phyloP scores from a whole-genome alignment of 2,888 invertebrate genomes.

The Amblyjoppa proteus region DNA sequence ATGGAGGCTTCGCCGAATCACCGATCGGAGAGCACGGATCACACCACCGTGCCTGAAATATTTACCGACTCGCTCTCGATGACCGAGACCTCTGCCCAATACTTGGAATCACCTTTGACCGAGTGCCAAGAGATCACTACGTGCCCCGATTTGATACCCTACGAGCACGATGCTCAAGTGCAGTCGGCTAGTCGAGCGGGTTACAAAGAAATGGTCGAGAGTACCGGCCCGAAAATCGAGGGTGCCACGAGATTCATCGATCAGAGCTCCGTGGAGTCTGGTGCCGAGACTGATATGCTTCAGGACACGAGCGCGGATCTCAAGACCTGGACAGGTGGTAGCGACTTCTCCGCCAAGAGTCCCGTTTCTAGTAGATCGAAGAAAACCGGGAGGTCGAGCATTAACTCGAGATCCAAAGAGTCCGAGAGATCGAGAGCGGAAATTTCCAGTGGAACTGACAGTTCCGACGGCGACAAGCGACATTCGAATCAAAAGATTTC shows the following conservation, averaged over 20 bases:
- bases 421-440: constrained; percentile 63
- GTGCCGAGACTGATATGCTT: constrained; percentile 75
- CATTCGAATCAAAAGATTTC: constrained; percentile 53
- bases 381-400: constrained; percentile 34
- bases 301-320: constrained; percentile 62
- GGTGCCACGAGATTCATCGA: constrained; percentile 80
- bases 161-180: constrained; percentile 75
- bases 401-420: constrained; percentile 44
- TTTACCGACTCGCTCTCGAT: constrained; percentile 81
- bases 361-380: constrained; percentile 50
- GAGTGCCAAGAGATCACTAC: constrained; percentile 81
- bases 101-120: constrained; percentile 82
- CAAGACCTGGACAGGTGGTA: constrained; percentile 56
- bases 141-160: constrained; percentile 79
- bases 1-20: constrained; percentile 79
- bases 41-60: constrained; percentile 80
- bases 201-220: constrained; percentile 39
- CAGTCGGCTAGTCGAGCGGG: constrained; percentile 50
- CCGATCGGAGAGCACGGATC: constrained; percentile 81
- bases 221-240: constrained; percentile 72
- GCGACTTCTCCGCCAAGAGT: constrained; percentile 52
- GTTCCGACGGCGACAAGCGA: constrained; percentile 67
- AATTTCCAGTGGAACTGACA: constrained; percentile 68
- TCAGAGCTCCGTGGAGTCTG: constrained; percentile 82
- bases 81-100: constrained; percentile 82